These are phyloP conservation scores for Bugula neritina DNA, from an alignment of 2,888 invertebrate genomes.

Conservation along the genomic window DNA sequence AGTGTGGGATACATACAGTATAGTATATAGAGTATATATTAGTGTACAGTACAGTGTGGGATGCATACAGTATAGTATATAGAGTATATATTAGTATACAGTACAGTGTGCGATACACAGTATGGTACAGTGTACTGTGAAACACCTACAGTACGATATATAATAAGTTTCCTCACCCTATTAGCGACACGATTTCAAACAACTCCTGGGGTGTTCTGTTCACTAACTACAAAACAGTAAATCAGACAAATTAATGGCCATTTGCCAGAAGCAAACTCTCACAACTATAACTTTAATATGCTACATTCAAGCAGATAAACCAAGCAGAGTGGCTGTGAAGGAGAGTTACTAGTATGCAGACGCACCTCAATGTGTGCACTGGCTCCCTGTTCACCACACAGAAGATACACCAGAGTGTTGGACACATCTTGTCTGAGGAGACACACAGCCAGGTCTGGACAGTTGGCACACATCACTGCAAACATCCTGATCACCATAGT, in stretches of 20 bases:
- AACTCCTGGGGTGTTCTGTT: constrained; percentile 89
- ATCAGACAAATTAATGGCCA: not conserved
- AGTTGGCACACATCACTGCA: constrained; percentile 90
- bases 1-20: too few relatives aligned
- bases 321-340: too few relatives aligned
- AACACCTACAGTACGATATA: not conserved
- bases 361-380: constrained; percentile 48
- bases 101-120: too few relatives aligned
- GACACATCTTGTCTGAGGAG: constrained; percentile 73
- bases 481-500: constrained; percentile 93
- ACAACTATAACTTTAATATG: not conserved
- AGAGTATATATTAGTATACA: too few relatives aligned
- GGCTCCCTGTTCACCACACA: constrained; percentile 37
- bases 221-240: constrained; percentile 61
- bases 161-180: constrained; percentile 60
- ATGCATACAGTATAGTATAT: too few relatives aligned
- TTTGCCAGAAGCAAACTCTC: not conserved
- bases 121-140: too few relatives aligned
- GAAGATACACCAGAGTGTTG: constrained; percentile 14
- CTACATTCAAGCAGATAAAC: too few relatives aligned
- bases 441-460: constrained; percentile 85
- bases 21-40: too few relatives aligned
- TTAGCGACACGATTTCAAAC: constrained; percentile 92
- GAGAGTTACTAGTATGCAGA: too few relatives aligned
- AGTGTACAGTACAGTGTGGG: too few relatives aligned